phyloP scores from a whole-genome alignment of 2,797 vertebrate species.

The Pangasius macronema region DNA sequence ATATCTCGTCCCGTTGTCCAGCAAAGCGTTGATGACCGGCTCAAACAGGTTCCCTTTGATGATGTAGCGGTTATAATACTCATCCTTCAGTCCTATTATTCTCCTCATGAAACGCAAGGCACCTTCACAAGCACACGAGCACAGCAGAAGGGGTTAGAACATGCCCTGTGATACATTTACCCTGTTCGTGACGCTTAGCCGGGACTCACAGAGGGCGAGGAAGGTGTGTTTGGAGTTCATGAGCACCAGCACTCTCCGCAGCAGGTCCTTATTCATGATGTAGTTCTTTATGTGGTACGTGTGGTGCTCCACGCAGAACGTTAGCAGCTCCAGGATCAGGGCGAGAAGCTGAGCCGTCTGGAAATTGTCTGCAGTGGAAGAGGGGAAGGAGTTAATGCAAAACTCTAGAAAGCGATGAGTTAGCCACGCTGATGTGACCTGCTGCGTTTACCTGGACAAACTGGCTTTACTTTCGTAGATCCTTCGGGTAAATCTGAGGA shows the following conservation, averaged over 20 bases:
- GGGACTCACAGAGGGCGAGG: slow-evolving; percentile 94
- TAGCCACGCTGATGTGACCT: not conserved
- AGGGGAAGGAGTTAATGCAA: not conserved
- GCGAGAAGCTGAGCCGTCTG: slow-evolving; percentile 97
- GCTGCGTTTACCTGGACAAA: slow-evolving; percentile 87
- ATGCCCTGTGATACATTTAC: rapidly evolving
- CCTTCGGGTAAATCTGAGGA: slow-evolving; percentile 83
- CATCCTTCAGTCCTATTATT: slow-evolving; percentile 97
- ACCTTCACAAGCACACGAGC: slow-evolving; percentile 71
- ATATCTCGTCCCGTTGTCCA: slow-evolving; percentile 98
- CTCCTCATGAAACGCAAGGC: slow-evolving; percentile 98
- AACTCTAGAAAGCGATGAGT: not conserved
- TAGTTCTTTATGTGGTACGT: slow-evolving; percentile 99
- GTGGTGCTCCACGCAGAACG: slow-evolving; percentile 98
- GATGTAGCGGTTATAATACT: slow-evolving; percentile 98
- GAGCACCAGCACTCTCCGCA: slow-evolving; percentile 93
- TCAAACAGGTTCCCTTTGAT: slow-evolving; percentile 98
- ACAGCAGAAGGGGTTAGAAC: not conserved
- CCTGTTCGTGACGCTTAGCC: no score
- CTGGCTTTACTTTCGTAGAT: slow-evolving; percentile 83
- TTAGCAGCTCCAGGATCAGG: slow-evolving; percentile 96
- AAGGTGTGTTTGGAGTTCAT: slow-evolving; percentile 99
- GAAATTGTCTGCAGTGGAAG: slow-evolving; percentile 86
- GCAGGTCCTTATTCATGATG: slow-evolving; percentile 98
- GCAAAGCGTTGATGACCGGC: slow-evolving; percentile 94